These are phyloP conservation scores for Cydia fagiglandana DNA, from an alignment of 1,140 invertebrate species.

Conservation along the genomic window DNA sequence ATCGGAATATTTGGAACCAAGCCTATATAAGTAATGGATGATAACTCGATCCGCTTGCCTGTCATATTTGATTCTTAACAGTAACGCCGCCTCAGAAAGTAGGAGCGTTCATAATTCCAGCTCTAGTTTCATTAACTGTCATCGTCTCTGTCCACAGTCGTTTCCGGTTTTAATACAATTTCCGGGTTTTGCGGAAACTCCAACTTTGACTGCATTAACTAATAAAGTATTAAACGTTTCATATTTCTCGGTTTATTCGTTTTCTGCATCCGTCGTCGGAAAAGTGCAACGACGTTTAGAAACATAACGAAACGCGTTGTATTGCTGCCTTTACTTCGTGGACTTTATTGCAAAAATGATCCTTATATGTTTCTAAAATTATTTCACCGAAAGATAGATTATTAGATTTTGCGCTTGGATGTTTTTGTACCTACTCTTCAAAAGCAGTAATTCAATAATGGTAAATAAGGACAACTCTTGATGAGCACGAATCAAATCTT, in stretches of 20 bases:
- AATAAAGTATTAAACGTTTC: background rate
- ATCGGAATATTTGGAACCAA: too few relatives aligned
- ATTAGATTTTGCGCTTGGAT: too few relatives aligned
- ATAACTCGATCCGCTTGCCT: too few relatives aligned
- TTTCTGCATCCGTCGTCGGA: background rate
- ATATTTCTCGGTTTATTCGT: background rate
- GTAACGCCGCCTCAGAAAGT: background rate
- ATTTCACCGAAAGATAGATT: background rate
- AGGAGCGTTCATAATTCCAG: background rate
- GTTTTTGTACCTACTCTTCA: too few relatives aligned
- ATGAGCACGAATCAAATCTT: too few relatives aligned
- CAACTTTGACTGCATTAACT: background rate
- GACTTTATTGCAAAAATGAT: background rate
- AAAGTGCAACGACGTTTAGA: background rate
- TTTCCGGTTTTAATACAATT: slow-evolving; percentile 15
- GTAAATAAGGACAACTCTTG: too few relatives aligned
- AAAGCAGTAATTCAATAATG: too few relatives aligned
- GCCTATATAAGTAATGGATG: too few relatives aligned
- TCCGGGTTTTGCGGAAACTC: slow-evolving; percentile 3
- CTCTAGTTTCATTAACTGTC: background rate
- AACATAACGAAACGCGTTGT: background rate
- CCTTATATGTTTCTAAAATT: background rate
- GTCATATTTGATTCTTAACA: too few relatives aligned
- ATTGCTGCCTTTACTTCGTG: background rate
- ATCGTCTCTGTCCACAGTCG: slow-evolving; percentile 5